These are phyloP conservation scores for Asbolus verrucosus DNA, from an alignment of 1,140 invertebrate species.

Conservation along the genomic window DNA sequence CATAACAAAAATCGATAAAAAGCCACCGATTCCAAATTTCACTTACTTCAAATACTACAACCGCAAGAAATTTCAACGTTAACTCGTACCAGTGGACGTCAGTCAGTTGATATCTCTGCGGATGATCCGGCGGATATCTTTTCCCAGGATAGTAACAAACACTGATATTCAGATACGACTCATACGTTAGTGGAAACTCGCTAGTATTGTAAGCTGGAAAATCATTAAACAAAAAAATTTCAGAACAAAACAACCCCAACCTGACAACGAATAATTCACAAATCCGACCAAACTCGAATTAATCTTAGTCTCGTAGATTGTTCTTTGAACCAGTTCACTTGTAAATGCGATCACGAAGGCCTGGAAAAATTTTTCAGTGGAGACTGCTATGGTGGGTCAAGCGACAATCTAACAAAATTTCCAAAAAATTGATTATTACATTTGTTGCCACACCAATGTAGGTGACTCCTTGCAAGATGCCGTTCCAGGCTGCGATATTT, in stretches of 20 bases:
- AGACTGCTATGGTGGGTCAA: too few relatives aligned
- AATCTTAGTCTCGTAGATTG: constrained; percentile 80
- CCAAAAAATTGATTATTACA: too few relatives aligned
- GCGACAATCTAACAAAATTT: too few relatives aligned
- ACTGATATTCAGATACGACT: background rate
- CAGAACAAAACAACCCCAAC: constrained; percentile 45
- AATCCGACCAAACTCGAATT: constrained; percentile 80
- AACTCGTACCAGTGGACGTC: constrained; percentile 25
- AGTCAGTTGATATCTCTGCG: constrained; percentile 22
- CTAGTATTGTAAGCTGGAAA: constrained; percentile 37
- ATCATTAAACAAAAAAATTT: background rate
- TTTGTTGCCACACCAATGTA: constrained; percentile 57
- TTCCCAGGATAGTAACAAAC: constrained; percentile 43
- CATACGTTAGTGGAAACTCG: constrained; percentile 15
- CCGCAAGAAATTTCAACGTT: constrained; percentile 37
- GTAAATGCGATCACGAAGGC: constrained; percentile 98
- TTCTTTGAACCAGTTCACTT: constrained; percentile 94
- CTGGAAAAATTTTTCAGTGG: constrained; percentile 68
- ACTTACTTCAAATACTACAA: constrained; percentile 45
- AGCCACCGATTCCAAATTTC: too few relatives aligned
- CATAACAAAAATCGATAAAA: constrained; percentile 8
- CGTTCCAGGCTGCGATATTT: constrained; percentile 76
- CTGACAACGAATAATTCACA: constrained; percentile 79
- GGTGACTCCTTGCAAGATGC: constrained; percentile 53
- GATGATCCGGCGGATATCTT: constrained; percentile 39